Evolutionary conservation across 2,797 vertebrate genomes (phyloP), one percentile per base, ranked within the genome.

Genomic region (Florisuga fusca): DNA sequence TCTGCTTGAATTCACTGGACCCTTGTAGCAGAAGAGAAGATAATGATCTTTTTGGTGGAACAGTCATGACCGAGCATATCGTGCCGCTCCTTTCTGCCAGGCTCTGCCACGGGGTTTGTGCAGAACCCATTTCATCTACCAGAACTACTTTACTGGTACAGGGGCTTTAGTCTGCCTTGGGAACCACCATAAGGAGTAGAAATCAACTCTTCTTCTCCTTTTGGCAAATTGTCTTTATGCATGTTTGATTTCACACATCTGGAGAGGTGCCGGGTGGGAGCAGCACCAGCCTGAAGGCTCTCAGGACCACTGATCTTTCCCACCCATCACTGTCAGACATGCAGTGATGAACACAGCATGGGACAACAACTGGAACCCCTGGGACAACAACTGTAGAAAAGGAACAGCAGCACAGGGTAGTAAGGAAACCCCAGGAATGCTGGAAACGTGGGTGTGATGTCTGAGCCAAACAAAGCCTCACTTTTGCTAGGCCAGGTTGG

Each of bases 181-280:
- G 34, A 63, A 7, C 15, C 12, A 8, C 0, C 0, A 1, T 26
- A 50, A 27, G 12, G n/a, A 20, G 9, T 1, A 55, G 34, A 10
- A 69, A 68, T 27, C 34, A 55, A 63, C 9, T 67, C n/a, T 27
- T 34, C 36, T 79, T 57, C 18, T 57, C 5, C 6, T 61, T 71
- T 25, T 25, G 12, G 38, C 51, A 53, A 9, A 1, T 31, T 51
- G 80, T 77, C 29, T 61, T 26, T 23, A 46, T 1, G 11, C 33
- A 1, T 21, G 14, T 82, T 86, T 84, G 43, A 51, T 31, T 21
- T 59, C 23, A 36, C 25, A 1, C 0, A 1, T 10, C 33, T 0
- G 0, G 16, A 2, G 45, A 54, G 36, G 17, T 58, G 36, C 21
- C 0, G 0, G 62, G 31, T 51, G 17, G 21, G 26, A 79, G 23